Percentiles rank a stretch among this genome's conserved stretches.
Conservation (phyloP, 2,888 invertebrate species). For the Lepidochitona cinerea region DNA sequence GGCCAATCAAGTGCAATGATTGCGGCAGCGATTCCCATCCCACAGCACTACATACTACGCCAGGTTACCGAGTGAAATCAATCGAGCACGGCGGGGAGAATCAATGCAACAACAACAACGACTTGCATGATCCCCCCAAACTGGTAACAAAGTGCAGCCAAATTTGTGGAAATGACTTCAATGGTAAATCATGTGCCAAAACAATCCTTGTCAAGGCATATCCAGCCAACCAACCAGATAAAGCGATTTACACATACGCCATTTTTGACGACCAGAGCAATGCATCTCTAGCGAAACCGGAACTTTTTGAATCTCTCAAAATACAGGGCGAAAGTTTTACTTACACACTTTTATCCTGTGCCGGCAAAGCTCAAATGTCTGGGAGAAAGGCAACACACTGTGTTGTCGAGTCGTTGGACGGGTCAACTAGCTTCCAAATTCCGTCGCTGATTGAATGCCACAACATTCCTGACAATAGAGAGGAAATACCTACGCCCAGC, state of each 20-base stretch:
- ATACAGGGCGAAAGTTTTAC: not conserved
- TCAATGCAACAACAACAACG: conserved; percentile 11
- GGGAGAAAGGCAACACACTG: conserved; percentile 18
- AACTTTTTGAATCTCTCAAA: conserved; percentile 25
- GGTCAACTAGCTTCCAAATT: conserved; percentile 4
- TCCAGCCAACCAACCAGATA: conserved; percentile 16
- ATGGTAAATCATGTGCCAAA: conserved; percentile 35
- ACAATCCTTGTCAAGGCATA: conserved; percentile 26
- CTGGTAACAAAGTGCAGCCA: conserved; percentile 23
- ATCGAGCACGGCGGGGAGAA: not conserved
- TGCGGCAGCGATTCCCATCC: conserved; percentile 3
- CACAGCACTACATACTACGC: not conserved
- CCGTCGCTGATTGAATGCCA: conserved; percentile 26
- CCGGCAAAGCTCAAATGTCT: conserved; percentile 12
- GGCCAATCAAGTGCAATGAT: not conserved
- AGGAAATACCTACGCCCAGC: conserved; percentile 29
- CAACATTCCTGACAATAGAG: conserved; percentile 24
- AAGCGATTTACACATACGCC: conserved; percentile 16
- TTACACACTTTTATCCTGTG: conserved; percentile 27
- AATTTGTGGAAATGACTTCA: conserved; percentile 20
- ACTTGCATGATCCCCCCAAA: not conserved
- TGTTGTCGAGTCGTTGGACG: conserved; percentile 22
- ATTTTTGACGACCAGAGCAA: conserved; percentile 38
- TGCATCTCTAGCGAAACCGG: conserved; percentile 18
- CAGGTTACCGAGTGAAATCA: not conserved